Base-by-base conservation (phyloP, 2,113 vertebrate species). In the Eurypyga helias region DNA sequence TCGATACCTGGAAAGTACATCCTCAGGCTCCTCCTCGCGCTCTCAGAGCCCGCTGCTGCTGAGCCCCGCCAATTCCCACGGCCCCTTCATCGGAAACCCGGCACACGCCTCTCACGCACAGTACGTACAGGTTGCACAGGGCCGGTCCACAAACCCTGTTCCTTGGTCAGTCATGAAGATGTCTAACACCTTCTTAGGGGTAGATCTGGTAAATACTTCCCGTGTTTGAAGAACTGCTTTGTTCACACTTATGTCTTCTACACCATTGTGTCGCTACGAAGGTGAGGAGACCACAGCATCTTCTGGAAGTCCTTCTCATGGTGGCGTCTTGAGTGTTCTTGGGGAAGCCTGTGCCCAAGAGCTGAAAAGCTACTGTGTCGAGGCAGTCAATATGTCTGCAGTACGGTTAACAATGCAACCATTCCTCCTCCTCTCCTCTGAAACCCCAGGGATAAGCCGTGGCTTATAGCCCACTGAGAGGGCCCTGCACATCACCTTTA, bases 41-140 rank as follows among this genome's bases (percentile, higher is more conserved):
- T 99, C 99, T 13, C 99, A 99, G 98, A 99, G 99, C 97, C 99
- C 99, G 1, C 94, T 99, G 96, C 84, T 99, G 90, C 93, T 99
- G 52, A 99, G 99, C 88, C 99, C 99, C 0, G 98, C 98, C 54
- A 98, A 87, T 7, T 98, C 98, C 61, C 98, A 98, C n/a, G 95
- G 97, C 57, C 97, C 96, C 29, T 97, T 97, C 97, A 90, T 97
- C 45, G 98, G 96, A 8, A 97, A 55, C 91, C 92, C 77, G 1
- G 98, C 97, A 3, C 96, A 98, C 5, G 70, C 98, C 46, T 75
- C 98, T 41, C 98, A 98, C 45, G 66, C 97, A 71, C 97, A 97
- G 98, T 98, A 97, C 6, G 96, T 97, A 95, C 3, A 0, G 5
- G 6, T 24, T 3, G 1, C 14, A 3, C 0, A 2, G 29, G 17